Base-by-base conservation (phyloP, 2,888 invertebrate species). In the Unio delphinus region DNA sequence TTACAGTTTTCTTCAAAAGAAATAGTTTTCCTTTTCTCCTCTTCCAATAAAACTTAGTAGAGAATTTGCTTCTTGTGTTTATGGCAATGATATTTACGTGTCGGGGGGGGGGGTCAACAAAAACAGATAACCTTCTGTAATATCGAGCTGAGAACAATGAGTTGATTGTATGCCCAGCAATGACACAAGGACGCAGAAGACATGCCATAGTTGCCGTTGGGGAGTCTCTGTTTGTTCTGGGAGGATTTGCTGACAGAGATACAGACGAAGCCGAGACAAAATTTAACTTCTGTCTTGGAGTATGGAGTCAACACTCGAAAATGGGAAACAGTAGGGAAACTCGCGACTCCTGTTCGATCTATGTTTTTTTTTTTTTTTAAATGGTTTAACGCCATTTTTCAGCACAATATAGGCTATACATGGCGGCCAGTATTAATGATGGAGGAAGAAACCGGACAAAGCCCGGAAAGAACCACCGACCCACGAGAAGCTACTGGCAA, bases 131-230 rank as follows among this genome's bases (percentile, higher is more conserved):
- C n/a, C 65, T 83, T 18, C 64, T 81, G 8, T 74, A 81, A 45
- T 83, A 81, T 70, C 72, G 79, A 3, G 78, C 81, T 4, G 80
- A 81, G 61, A 74, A 73, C 61, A 81, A 82, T 59, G 80, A 81
- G 62, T 83, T 82, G 83, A 69, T 74, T 4, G 67, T 76, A n/a
- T 80, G 82, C 56, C 70, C 82, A 6, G 75, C 78, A 8, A 76
- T 81, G 73, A 64, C 69, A 7, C 78, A 81, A 45, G 83, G 83
- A 1, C 69, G 83, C n/a, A 64, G 82, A 60, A 76, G 83, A 30
- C 83, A 83, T 60, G 76, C 79, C 8, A 83, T 83, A 81, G 81
- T 80, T 28, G 81, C 83, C 17, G 79, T 83, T 1, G 79, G 83
- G n/a, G 81, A 82, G 58, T 78, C 77, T 8, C 66, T 83, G 1